phyloP scores from a whole-genome alignment of 2,113 vertebrate genomes.

The Macrotus californicus region DNA sequence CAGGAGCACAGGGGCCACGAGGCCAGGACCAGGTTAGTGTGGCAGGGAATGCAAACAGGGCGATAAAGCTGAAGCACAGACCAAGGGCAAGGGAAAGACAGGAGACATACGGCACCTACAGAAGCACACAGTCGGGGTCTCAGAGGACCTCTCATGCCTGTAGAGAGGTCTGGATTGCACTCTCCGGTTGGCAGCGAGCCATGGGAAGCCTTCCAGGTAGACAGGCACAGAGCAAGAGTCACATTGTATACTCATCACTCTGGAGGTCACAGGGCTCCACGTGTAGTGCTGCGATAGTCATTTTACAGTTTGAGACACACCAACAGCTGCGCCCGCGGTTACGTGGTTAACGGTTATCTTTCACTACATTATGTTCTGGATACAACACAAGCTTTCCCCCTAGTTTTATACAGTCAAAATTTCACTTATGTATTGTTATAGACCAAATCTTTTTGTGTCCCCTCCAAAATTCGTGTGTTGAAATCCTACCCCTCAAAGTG shows the following conservation, averaged over 20 bases:
- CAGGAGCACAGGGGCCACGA: background rate
- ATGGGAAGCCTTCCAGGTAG: background rate
- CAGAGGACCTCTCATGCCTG: background rate
- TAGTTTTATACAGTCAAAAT: background rate
- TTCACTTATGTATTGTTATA: background rate
- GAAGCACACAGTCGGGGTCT: background rate
- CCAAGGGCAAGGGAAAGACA: background rate
- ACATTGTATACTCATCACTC: background rate
- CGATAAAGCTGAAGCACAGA: too few relatives aligned
- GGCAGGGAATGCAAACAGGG: too few relatives aligned
- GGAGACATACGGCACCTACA: fast-evolving
- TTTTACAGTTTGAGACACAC: background rate
- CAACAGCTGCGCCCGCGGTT: background rate
- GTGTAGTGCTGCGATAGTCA: background rate
- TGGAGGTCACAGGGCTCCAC: background rate
- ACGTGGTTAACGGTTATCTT: background rate
- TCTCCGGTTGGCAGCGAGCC: background rate
- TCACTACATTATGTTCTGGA: background rate
- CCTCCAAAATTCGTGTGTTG: background rate
- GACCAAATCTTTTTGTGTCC: background rate
- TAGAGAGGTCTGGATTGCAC: background rate
- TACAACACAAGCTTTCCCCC: background rate
- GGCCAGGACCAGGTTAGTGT: fast-evolving
- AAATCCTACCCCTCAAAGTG: background rate
- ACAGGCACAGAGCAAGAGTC: background rate